Evolutionary conservation across 1,140 invertebrate genomes (phyloP), one percentile per base, ranked within the genome.

Genomic region (Drosophila littoralis): DNA sequence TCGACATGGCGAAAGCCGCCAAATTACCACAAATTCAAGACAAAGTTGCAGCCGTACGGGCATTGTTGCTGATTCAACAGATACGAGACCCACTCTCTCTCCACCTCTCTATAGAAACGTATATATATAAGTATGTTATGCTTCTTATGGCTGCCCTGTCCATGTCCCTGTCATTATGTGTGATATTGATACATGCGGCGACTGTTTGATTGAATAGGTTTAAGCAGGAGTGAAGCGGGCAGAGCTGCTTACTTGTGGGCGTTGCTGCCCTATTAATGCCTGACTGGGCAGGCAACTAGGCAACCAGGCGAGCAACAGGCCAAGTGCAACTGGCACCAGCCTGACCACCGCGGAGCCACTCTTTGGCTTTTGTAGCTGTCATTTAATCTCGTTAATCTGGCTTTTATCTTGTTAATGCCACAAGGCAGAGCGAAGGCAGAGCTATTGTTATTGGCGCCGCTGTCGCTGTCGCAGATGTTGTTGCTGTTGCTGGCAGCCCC

Each of bases 301-400:
- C 36, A 36, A 35, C n/a, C 28, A 15, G 32, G 6, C 45, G 43
- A 51, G 35, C 38, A 50, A 28, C 65, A 70, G 55, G 35, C 40
- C 48, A 48, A 51, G n/a, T 73, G 60, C 43, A 70, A 45, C 43
- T 48, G n/a, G n/a, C 28, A 32, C n/a, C 63, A 1, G 36, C 33
- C 46, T 13, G 42, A n/a, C 28, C 6, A 48, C 48, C 22, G 36
- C 59, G 17, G 33, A 32, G 8, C 15, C 51, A 35, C 32, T 35
- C 50, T 45, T 54, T 12, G 4, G 13, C 13, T 32, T 36, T 35
- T 17, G 67, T n/a, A 54, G 61, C 58, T 66, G 72, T 76, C 76
- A 69, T 78, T 84, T 89, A 89, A 89, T 89, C 84, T 84, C 74
- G 81, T 89, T 89, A 89, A 89, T 89, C 70, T 77, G 61, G 64